Base-by-base conservation (phyloP, 2,797 vertebrate genomes). In the Pangasius krempfi region DNA sequence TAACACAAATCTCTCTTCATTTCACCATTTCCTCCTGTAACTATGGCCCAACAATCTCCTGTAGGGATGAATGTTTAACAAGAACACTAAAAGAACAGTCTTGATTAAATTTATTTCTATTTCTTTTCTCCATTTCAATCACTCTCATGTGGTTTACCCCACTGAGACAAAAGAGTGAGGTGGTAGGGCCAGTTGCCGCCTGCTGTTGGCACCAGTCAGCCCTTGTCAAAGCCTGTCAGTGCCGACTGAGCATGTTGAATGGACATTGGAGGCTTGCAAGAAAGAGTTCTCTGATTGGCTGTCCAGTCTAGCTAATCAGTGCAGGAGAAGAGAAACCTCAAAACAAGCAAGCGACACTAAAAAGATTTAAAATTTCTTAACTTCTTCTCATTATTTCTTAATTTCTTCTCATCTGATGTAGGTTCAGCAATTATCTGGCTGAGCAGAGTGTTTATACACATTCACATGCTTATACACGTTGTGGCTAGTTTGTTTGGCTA, bases 81-180 rank as follows among this genome's bases (percentile, higher is more conserved):
- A 92, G 89, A 90, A 84, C 86, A 86, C 76, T 82, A 89, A 90
- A 90, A 88, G 81, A 86, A 90, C 88, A 89, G 84, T 78, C 87
- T 85, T 92, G 86, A 91, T 93, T 93, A 88, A 88, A 88, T 92
- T 92, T 91, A 91, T 91, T 92, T 90, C 73, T 87, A 40, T 87
- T 92, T 88, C 73, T 73, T 89, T 58, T 50, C 78, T 86, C 85
- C 82, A 86, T 89, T 86, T 80, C 75, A 84, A 89, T 85, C 84
- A 84, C 80, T 91, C 81, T 88, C 47, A 27, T 68, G 60, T 85
- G 73, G 66, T 85, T 75, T 75, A 85, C n/a, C 33, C 82, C 16
- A 78, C 22, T 47, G 54, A 27, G 40, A 50, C 30, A 50, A 83
- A 33, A 85, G 50, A 62, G 70, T 64, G 60, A 47, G 66, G 13